These are phyloP conservation scores for Nansenia antarctica DNA, from an alignment of 2,113 vertebrate genomes.

Conservation along the genomic window DNA sequence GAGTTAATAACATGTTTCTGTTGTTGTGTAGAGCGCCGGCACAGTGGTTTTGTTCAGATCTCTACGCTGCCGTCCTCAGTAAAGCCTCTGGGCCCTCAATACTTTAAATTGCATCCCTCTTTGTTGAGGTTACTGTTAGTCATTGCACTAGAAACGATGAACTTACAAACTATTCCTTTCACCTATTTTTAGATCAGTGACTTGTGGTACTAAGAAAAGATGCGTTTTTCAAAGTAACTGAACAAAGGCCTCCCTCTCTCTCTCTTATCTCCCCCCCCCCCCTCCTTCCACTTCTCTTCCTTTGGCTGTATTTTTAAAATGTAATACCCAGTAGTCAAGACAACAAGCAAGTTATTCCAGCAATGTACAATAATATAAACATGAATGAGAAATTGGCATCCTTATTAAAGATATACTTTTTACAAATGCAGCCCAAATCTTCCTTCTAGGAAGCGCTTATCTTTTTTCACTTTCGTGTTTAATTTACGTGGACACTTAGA, in stretches of 20 bases:
- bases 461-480: conserved; percentile 41
- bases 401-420: conserved; percentile 13
- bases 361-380: neutral
- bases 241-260: conserved; percentile 31
- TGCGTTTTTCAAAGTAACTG: conserved; percentile 40
- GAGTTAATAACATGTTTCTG: neutral
- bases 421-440: conserved; percentile 43
- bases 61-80: neutral
- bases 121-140: conserved; percentile 18
- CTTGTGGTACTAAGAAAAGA: conserved; percentile 6
- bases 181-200: too few species aligned
- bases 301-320: conserved; percentile 58
- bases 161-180: conserved; percentile 17
- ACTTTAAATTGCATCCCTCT: conserved; percentile 20
- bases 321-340: too few species aligned
- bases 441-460: conserved; percentile 5
- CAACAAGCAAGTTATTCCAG: neutral
- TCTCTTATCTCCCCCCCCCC: conserved; percentile 5
- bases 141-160: neutral
- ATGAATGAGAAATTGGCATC: neutral
- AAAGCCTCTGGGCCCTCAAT: neutral
- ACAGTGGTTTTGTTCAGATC: neutral
- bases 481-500: conserved; percentile 37
- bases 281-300: conserved; percentile 31
- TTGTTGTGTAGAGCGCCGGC: too few species aligned